Percentiles rank a stretch among this genome's conserved stretches.
phyloP scores from a whole-genome alignment of 2,888 invertebrate genomes.

The Erebia epiphron region DNA sequence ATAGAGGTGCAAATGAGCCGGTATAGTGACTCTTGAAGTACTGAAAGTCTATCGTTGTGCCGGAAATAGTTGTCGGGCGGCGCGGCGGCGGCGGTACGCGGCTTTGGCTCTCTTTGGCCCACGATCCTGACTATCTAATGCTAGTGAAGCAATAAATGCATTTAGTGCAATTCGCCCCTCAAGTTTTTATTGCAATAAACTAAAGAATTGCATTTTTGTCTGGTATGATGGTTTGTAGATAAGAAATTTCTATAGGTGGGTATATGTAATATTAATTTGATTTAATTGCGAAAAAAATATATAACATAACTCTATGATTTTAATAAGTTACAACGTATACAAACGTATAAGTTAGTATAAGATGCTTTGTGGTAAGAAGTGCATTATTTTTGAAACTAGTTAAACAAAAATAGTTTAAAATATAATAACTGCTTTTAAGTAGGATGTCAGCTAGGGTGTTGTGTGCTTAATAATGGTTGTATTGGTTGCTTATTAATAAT shows the following conservation, averaged over 20 bases:
- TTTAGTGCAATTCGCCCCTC: conserved; percentile 10
- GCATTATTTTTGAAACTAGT: too few relatives aligned
- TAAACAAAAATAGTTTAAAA: too few relatives aligned
- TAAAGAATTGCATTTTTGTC: conserved; percentile 20
- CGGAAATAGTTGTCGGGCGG: conserved; percentile 35
- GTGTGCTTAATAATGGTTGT: too few relatives aligned
- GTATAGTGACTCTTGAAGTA: conserved; percentile 16
- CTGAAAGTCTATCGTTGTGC: conserved; percentile 37
- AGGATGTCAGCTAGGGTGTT: too few relatives aligned
- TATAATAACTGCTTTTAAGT: too few relatives aligned
- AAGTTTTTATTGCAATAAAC: conserved; percentile 23
- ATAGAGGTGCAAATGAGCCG: conserved; percentile 27
- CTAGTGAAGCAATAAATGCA: conserved; percentile 18
- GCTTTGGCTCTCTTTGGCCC: conserved; percentile 26
- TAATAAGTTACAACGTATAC: too few relatives aligned
- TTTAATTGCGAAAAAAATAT: neutral
- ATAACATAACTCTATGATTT: too few relatives aligned
- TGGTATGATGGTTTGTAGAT: conserved; percentile 14
- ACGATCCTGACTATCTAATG: too few relatives aligned
- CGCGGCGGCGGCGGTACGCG: neutral
- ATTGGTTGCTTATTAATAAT: too few relatives aligned
- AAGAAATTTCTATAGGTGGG: neutral
- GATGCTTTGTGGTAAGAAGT: too few relatives aligned
- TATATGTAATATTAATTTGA: neutral
- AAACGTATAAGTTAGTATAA: neutral